Conservation (phyloP, 2,113 vertebrate species). For the Genyomyrus donnyi region DNA sequence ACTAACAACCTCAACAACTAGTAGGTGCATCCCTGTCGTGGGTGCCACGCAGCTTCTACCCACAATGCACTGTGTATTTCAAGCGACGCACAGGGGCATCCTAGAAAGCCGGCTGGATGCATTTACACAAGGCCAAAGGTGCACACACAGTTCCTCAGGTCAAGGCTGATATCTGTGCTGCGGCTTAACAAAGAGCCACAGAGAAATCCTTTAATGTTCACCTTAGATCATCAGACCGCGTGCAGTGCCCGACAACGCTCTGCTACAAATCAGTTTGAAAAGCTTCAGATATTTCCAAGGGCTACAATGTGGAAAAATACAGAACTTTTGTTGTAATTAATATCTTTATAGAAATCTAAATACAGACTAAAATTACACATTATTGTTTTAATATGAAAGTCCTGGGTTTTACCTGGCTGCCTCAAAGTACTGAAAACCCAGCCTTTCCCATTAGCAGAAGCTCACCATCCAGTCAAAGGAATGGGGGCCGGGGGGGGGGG, state of each 20-base stretch:
- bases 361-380: neutral
- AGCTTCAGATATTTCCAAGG: neutral
- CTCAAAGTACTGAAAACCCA: neutral
- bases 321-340: neutral
- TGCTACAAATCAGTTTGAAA: neutral
- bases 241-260: neutral
- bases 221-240: neutral
- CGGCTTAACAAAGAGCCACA: neutral
- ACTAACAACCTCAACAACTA: conserved; percentile 66
- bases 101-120: neutral
- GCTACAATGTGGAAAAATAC: neutral
- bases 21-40: conserved; percentile 47
- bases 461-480: neutral
- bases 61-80: neutral
- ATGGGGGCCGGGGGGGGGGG: neutral
- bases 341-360: neutral
- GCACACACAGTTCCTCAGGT: neutral
- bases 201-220: neutral
- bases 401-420: neutral
- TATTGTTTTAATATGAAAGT: neutral
- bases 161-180: neutral
- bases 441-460: neutral
- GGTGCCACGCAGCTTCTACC: neutral
- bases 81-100: neutral
- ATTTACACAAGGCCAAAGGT: neutral